These are phyloP conservation scores for Vespertilio murinus DNA, from an alignment of 2,797 vertebrate species.

Conservation along the genomic window DNA sequence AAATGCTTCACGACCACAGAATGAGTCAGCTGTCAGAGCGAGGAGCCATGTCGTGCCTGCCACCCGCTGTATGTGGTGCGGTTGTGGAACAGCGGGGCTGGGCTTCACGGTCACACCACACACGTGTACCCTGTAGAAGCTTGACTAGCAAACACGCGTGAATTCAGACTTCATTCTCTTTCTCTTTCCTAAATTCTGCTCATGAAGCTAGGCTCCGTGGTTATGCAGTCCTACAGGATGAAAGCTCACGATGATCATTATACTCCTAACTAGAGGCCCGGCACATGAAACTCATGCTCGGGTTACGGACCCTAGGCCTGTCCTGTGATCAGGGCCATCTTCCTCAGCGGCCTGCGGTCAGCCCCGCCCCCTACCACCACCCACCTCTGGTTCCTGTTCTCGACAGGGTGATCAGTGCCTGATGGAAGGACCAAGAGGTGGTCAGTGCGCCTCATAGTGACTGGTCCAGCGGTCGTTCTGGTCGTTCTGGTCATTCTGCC, in stretches of 20 bases:
- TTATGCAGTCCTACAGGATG: background rate
- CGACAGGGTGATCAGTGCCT: too few species aligned
- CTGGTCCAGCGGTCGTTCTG: too few species aligned
- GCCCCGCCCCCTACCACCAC: too few species aligned
- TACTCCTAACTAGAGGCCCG: background rate
- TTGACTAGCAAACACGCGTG: background rate
- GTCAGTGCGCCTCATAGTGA: too few species aligned
- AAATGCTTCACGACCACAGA: slow-evolving; percentile 62
- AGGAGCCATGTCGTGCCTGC: background rate
- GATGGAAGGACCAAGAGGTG: too few species aligned
- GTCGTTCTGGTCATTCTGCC: too few species aligned
- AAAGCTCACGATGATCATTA: background rate
- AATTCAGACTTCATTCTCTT: background rate
- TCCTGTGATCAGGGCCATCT: too few species aligned
- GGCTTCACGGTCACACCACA: accelerated
- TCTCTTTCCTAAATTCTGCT: background rate
- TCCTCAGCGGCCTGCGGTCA: too few species aligned
- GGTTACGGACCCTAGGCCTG: too few species aligned
- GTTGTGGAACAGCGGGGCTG: background rate
- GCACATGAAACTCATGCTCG: too few species aligned
- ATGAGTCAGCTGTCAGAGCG: slow-evolving; percentile 47
- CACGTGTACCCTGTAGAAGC: accelerated
- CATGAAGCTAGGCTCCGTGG: background rate
- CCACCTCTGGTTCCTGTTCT: too few species aligned
- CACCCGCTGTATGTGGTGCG: background rate